Evolutionary conservation across 2,113 vertebrate genomes (phyloP), one percentile per base, ranked within the genome.

Genomic region (Pseudorasbora parva): DNA sequence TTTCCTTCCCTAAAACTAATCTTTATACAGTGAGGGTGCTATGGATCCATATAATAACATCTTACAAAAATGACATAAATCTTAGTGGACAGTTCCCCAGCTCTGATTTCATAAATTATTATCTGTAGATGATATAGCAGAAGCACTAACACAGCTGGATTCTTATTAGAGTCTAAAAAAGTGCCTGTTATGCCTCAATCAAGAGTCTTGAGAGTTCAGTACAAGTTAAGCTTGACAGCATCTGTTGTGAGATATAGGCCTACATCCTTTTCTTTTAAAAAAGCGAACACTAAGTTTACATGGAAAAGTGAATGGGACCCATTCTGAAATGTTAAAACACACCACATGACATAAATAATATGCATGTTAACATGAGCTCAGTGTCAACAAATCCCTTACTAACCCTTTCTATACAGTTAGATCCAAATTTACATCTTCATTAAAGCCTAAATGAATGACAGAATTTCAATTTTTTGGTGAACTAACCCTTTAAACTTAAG

Each of bases 51-150:
- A 73, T 37, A 60, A 85, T 83, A 17, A 69, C 59, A 41, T 41
- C 64, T 30, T 17, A 77, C 30, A 81, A 71, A 47, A 71, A 47
- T 2, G n/a, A 19, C 64, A 85, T 54, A 84, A 81, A 86, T 86
- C 72, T 74, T 60, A 49, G 59, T 57, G 43, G 64, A 78, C 69
- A 87, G 47, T 73, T 64, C 62, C 17, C 5, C 41, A 59, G 43
- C 27, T 77, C 19, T 57, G 30, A 74, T 60, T 78, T 19, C 27
- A 78, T 37, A 51, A 81, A 43, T 82, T 60, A 74, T 78, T 86
- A 62, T 66, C 72, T 87, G 49, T 41, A 83, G 25, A 11, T 79
- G 81, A 79, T 78, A 77, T 33, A 15, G 69, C 19, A 62, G 30
- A 86, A 4, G 14, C 74, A 62, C 66, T 64, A 81, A 59, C 23